Base-by-base conservation (phyloP, 2,797 vertebrate species). In the Gallinago stenura region DNA sequence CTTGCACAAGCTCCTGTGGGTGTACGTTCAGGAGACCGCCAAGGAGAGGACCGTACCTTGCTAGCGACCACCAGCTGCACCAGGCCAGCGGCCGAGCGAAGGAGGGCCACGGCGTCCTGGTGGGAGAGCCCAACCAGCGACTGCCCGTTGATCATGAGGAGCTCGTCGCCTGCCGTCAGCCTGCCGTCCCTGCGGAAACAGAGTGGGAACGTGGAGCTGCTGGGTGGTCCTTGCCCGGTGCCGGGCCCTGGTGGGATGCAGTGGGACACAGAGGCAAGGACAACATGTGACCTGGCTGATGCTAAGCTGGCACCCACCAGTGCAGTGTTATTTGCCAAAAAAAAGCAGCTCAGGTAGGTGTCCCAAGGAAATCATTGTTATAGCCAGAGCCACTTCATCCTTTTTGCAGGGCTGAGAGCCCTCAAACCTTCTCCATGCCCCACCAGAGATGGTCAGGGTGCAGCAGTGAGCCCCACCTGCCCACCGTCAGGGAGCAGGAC, bases 71-170 rank as follows among this genome's bases (percentile, higher is more conserved):
- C 98, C 77, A 99, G 98, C 96, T 99, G 99, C 53, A 99, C 98
- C 71, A 99, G 97, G 41, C 99, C 99, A 20, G 98, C 97, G 0
- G 99, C 97, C 1, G 99, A 98, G 45, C 99, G 99, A 35, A 99
- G 99, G 68, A 99, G 97, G 39, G 97, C 97, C 72, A 99, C 99
- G 0, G 99, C 99, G 30, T 99, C 99, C 97, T 99, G 99, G 81
- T 99, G 99, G 54, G 99, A 99, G 7, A 99, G 99, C 41, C 99
- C 99, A 69, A 99, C 98, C 97, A 99, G 96, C 2, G 99, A 99
- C 96, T 99, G 98, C 83, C 99, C 98, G 33, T 99, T 99, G 94
- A 99, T 99, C 98, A 99, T 99, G 95, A 99, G 98, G 83, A 99
- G 97, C 97, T 99, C 99, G 1, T 99, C 99, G 0, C 99, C 99